Evolutionary conservation across 2,888 invertebrate species (phyloP), one percentile per base, ranked within the genome.

Genomic region (Alitta virens): DNA sequence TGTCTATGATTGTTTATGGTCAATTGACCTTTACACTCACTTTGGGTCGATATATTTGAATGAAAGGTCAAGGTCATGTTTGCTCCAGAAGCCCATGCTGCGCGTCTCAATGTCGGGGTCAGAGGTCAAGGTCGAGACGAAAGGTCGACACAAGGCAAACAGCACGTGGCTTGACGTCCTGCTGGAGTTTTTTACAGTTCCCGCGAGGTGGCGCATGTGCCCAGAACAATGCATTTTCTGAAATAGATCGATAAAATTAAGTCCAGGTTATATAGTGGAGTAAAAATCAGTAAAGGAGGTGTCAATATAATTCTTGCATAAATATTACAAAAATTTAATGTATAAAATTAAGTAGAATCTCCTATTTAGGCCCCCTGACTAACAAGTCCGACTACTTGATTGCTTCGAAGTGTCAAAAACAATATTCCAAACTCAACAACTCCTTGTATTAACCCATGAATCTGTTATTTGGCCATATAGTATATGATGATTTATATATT

Each of bases 201-300:
- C 33, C 5, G 71, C 62, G 25, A 71, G 50, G 26, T 62, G 52
- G 14, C 68, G 61, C 55, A 73, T 65, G 57, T 71, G 71, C 0
- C 77, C 77, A 0, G 70, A 68, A 51, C 75, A 75, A 40, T 76
- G 75, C 65, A 77, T 70, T 65, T 76, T 76, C 77, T 77, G 70
- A 23, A 67, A 64, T 1, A 16, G 54, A 25, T 24, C 21, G 18
- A 52, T 25, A 25, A 21, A 7, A 18, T 18, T 9, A n/a, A n/a
- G n/a, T n/a, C n/a, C n/a, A n/a, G n/a, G n/a, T n/a, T n/a, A n/a
- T n/a, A n/a, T n/a, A n/a, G n/a, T n/a, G n/a, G n/a, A n/a, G n/a
- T n/a, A n/a, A n/a, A n/a, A n/a, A n/a, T n/a, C n/a, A n/a, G n/a
- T n/a, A n/a, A n/a, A n/a, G n/a, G n/a, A n/a, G n/a, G n/a, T n/a